Conservation (phyloP, 2,888 invertebrate genomes). For the Galeopsomyia nigrocyanea region DNA sequence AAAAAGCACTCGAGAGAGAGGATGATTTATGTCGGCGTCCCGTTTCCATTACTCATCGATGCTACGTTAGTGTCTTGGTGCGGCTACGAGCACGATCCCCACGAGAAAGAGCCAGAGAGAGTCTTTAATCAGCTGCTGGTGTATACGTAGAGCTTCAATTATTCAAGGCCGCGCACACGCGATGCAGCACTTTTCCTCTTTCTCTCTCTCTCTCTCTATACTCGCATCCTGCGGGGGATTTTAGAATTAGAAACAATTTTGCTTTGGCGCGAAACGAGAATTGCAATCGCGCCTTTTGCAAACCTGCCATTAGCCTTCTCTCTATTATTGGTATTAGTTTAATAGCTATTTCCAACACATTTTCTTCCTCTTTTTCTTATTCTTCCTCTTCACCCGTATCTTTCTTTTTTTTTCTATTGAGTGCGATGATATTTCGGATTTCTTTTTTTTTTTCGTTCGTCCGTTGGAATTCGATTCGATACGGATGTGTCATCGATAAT, state of each 20-base stretch:
- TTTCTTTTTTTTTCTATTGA: background rate
- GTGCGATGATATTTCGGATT: too few species aligned
- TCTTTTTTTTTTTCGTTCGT: too few species aligned
- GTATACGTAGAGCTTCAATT: background rate
- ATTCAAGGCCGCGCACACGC: constrained; percentile 16
- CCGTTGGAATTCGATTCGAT: too few species aligned
- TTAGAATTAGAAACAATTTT: too few species aligned
- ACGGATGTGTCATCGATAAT: too few species aligned
- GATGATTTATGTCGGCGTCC: constrained; percentile 43
- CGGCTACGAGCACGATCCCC: constrained; percentile 5
- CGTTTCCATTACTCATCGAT: constrained; percentile 40
- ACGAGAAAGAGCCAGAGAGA: constrained; percentile 24
- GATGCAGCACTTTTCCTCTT: background rate
- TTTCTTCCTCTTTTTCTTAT: too few species aligned
- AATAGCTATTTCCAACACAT: too few species aligned
- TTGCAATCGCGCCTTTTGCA: too few species aligned
- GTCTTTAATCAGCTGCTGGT: constrained; percentile 30
- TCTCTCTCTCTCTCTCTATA: background rate
- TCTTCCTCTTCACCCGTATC: too few species aligned
- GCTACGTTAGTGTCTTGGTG: background rate
- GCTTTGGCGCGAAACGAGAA: too few species aligned
- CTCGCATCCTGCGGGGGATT: background rate
- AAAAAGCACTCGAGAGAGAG: constrained; percentile 26
- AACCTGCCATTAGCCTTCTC: too few species aligned
- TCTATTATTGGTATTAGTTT: too few species aligned